phyloP scores from a whole-genome alignment of 2,113 vertebrate genomes.

The Paramormyrops kingsleyae region DNA sequence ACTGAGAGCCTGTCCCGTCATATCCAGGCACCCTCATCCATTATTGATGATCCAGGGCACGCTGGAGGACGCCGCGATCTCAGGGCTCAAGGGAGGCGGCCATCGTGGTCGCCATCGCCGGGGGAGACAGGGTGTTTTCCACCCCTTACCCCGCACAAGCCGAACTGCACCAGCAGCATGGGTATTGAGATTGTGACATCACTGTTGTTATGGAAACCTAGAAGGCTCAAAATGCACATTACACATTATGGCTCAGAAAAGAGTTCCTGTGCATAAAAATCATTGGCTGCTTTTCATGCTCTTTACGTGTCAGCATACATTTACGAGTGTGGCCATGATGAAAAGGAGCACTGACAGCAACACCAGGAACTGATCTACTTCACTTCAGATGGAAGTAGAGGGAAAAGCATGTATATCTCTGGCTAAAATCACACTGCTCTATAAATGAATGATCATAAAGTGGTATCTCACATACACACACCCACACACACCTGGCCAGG shows the following conservation, averaged over 20 bases:
- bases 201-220: slow-evolving; percentile 23
- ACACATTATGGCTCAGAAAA: not conserved
- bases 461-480: not conserved
- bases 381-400: not conserved
- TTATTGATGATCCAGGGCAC: slow-evolving; percentile 18
- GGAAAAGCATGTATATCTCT: not conserved
- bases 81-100: not conserved
- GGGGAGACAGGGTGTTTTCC: not conserved
- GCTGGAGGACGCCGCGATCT: not conserved
- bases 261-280: not conserved
- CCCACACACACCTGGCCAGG: not conserved
- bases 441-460: not conserved
- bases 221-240: not conserved
- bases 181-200: not conserved
- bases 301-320: not conserved
- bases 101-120: not conserved
- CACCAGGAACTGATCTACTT: not conserved
- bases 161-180: not conserved
- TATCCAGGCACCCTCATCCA: slow-evolving; percentile 26
- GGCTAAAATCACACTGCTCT: not conserved
- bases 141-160: not conserved
- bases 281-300: not conserved
- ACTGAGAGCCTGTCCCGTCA: slow-evolving; percentile 25
- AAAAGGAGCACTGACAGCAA: not conserved
- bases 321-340: not conserved